Conservation (phyloP, 2,888 invertebrate species). For the Dioctria linearis region DNA sequence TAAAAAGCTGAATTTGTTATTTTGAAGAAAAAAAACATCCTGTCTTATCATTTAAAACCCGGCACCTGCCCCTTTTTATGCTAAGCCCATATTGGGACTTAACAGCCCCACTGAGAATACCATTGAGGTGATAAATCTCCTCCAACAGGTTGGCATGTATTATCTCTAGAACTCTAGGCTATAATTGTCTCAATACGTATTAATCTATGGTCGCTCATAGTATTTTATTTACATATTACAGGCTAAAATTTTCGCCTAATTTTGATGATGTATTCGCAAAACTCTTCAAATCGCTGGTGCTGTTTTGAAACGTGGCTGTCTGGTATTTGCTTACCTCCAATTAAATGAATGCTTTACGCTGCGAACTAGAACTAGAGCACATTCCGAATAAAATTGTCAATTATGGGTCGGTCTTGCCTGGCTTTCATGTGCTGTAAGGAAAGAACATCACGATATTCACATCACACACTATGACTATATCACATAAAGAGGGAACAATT, state of each 20-base stretch:
- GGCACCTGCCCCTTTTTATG: too few relatives aligned
- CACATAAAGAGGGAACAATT: too few relatives aligned
- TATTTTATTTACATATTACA: slow-evolving; percentile 44
- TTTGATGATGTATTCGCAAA: slow-evolving; percentile 42
- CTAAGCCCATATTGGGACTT: too few relatives aligned
- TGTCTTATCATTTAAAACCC: too few relatives aligned
- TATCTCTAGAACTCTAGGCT: slow-evolving; percentile 1
- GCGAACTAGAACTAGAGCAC: too few relatives aligned
- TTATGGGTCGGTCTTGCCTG: too few relatives aligned
- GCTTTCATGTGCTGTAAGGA: too few relatives aligned
- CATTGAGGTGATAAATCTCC: slow-evolving; percentile 47
- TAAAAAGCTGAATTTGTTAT: too few relatives aligned
- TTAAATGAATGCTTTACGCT: not conserved
- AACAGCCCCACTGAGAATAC: slow-evolving; percentile 39
- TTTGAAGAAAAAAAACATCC: too few relatives aligned
- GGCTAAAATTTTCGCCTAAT: slow-evolving; percentile 37
- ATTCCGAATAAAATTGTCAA: too few relatives aligned
- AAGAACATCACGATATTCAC: too few relatives aligned
- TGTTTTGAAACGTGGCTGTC: slow-evolving; percentile 23
- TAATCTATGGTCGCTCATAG: slow-evolving; percentile 44
- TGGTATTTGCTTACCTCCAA: not conserved
- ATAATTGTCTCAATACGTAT: slow-evolving; percentile 32
- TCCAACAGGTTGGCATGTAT: slow-evolving; percentile 28
- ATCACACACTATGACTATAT: too few relatives aligned
- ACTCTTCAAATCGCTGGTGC: slow-evolving; percentile 32